phyloP scores from a whole-genome alignment of 2,888 invertebrate species.

The Oligia fasciuncula region DNA sequence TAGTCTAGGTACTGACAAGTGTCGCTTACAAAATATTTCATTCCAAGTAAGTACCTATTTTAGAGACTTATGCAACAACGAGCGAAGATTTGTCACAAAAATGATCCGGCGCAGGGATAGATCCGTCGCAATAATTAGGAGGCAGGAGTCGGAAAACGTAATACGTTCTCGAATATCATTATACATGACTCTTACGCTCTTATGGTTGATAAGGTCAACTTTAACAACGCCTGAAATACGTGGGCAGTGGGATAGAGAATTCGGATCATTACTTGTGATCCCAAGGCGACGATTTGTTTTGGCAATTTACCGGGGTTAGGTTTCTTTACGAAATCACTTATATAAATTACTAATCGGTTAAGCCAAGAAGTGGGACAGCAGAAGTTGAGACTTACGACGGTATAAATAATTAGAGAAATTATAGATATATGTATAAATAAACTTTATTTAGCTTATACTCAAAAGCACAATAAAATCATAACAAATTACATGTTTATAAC shows the following conservation, averaged over 20 bases:
- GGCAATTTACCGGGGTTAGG: neutral
- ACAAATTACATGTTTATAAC: too few relatives aligned
- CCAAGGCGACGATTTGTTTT: neutral
- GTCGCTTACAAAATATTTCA: slow-evolving; percentile 3
- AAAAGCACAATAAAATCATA: too few relatives aligned
- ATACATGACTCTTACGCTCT: slow-evolving; percentile 14
- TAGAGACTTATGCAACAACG: slow-evolving; percentile 19
- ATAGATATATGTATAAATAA: too few relatives aligned
- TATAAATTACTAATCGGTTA: neutral
- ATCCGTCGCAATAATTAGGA: slow-evolving; percentile 44
- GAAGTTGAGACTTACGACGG: neutral
- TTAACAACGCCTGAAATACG: slow-evolving; percentile 39
- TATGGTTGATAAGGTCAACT: slow-evolving; percentile 37
- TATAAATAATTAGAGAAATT: too few relatives aligned
- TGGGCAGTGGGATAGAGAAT: slow-evolving; percentile 18
- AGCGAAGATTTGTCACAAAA: slow-evolving; percentile 21
- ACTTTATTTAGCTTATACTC: too few relatives aligned
- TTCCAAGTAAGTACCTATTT: slow-evolving; percentile 7
- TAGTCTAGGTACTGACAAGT: neutral
- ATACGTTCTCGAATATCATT: slow-evolving; percentile 24
- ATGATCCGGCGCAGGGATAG: slow-evolving; percentile 25
- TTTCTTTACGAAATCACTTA: neutral
- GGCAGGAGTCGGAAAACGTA: slow-evolving; percentile 17
- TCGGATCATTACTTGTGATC: slow-evolving; percentile 7
- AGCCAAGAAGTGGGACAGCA: neutral